phyloP scores from a whole-genome alignment of 2,113 vertebrate genomes.

The Hemibates koningsi region DNA sequence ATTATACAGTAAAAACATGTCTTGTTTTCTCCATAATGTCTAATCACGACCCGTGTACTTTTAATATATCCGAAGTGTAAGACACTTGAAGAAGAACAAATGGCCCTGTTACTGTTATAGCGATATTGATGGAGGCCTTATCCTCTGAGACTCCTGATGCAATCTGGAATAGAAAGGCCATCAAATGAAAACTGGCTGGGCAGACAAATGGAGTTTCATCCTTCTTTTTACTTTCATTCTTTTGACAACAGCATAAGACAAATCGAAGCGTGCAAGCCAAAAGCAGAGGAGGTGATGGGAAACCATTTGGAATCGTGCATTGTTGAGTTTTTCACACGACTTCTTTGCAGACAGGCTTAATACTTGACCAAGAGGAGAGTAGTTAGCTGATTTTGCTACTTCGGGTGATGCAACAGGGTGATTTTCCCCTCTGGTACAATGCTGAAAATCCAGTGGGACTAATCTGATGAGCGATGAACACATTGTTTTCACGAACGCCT shows the following conservation, averaged over 20 bases:
- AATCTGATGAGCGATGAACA: not conserved
- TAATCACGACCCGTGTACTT: not conserved
- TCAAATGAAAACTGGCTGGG: not conserved
- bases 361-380: not conserved
- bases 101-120: not conserved
- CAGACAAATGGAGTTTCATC: not conserved
- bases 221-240: not conserved
- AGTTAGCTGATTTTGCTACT: conserved; percentile 6
- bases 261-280: not conserved
- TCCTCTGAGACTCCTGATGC: not conserved
- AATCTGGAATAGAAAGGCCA: not conserved
- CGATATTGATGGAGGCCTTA: not conserved
- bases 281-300: not conserved
- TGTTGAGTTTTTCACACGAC: not conserved
- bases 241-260: conserved; percentile 8
- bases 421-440: not conserved
- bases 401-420: conserved; percentile 24
- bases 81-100: not conserved
- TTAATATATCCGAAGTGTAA: not conserved
- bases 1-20: not conserved
- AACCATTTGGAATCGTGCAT: not conserved
- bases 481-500: not conserved
- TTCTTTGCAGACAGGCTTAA: not conserved
- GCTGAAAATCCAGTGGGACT: not conserved
- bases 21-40: not conserved